These are phyloP conservation scores for Anthopleura sola DNA, from an alignment of 64 coral and sea anemone species.

Conservation along the genomic window DNA sequence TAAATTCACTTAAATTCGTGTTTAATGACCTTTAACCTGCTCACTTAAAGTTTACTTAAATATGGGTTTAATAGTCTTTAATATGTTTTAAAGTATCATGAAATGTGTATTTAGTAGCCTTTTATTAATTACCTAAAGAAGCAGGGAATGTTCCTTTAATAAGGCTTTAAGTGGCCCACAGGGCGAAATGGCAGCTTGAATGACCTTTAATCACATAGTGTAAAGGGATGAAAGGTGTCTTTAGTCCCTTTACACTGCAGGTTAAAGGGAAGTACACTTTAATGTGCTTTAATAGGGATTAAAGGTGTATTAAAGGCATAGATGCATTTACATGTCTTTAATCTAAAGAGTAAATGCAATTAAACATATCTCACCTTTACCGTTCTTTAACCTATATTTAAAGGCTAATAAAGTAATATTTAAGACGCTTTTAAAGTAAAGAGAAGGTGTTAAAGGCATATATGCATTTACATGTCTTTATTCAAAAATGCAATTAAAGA, in stretches of 20 bases:
- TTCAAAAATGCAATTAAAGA: not conserved
- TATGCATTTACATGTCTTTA: conserved; percentile 3
- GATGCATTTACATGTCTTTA: conserved; percentile 3
- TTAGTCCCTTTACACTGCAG: not conserved
- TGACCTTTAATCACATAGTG: not conserved
- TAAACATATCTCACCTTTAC: conserved; percentile 8
- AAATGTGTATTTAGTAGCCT: too few relatives aligned
- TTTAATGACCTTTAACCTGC: too few relatives aligned
- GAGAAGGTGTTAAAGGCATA: conserved; percentile 1
- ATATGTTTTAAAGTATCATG: too few relatives aligned
- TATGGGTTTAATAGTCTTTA: too few relatives aligned
- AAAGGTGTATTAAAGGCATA: not conserved
- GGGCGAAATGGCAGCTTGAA: not conserved
- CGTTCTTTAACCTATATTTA: not conserved
- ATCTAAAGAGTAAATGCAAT: not conserved
- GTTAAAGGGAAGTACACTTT: not conserved
- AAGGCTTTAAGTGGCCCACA: too few relatives aligned
- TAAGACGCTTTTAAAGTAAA: not conserved
- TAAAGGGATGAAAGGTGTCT: not conserved
- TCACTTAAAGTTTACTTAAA: too few relatives aligned
- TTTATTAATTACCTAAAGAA: too few relatives aligned
- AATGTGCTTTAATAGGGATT: not conserved
- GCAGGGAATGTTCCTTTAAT: too few relatives aligned
- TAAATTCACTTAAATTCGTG: too few relatives aligned
- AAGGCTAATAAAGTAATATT: not conserved